These are phyloP conservation scores for Sphaerodactylus townsendi DNA, from an alignment of 2,113 vertebrate species.

Conservation along the genomic window DNA sequence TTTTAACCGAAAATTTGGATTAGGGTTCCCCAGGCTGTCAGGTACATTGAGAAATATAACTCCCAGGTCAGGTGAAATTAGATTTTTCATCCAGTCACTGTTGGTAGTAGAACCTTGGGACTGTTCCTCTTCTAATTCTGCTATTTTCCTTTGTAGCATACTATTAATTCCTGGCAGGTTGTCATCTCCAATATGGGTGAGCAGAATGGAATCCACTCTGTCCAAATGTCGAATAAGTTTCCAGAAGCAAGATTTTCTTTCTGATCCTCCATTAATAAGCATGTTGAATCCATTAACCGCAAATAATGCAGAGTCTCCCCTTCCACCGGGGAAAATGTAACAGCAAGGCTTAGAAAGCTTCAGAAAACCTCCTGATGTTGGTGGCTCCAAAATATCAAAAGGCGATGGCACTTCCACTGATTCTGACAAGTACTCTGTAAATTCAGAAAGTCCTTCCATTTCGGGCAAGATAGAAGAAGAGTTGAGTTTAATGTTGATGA, in stretches of 20 bases:
- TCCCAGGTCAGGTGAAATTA: constrained; percentile 95
- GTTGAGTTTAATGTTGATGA: constrained; percentile 96
- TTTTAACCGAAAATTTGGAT: constrained; percentile 83
- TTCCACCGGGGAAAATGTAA: constrained; percentile 94
- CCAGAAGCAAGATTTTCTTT: constrained; percentile 97
- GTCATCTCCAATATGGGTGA: constrained; percentile 93
- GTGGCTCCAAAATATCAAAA: constrained; percentile 94
- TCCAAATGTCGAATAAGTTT: constrained; percentile 95
- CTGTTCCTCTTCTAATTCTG: constrained; percentile 92
- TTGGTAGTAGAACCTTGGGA: constrained; percentile 93
- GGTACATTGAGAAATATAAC: constrained; percentile 94
- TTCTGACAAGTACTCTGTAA: constrained; percentile 95
- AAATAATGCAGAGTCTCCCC: constrained; percentile 92
- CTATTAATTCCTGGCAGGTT: constrained; percentile 96
- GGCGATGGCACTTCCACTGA: constrained; percentile 97
- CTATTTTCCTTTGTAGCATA: constrained; percentile 92
- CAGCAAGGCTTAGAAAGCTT: constrained; percentile 98
- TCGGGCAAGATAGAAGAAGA: constrained; percentile 88
- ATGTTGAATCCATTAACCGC: constrained; percentile 98
- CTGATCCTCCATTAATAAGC: constrained; percentile 95
- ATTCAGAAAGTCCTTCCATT: constrained; percentile 98
- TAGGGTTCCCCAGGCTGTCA: constrained; percentile 85
- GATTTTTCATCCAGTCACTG: constrained; percentile 97
- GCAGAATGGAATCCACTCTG: constrained; percentile 93
- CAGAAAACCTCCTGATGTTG: constrained; percentile 93